Base-by-base conservation (phyloP, 2,888 invertebrate species). In the Melanotus villosus region DNA sequence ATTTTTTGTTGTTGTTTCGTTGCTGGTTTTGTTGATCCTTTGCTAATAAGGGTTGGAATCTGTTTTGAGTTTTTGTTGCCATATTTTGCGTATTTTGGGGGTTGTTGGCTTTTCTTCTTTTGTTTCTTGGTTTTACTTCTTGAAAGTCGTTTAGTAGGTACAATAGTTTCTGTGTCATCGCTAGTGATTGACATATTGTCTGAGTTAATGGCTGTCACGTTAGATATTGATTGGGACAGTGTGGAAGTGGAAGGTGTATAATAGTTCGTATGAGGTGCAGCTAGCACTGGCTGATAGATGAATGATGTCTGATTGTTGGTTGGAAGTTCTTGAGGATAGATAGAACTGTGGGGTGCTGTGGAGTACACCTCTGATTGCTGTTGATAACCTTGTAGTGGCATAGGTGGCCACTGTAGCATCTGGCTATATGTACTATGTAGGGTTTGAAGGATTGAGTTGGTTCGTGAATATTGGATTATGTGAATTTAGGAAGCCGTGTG, bases 351-450 rank as follows among this genome's bases (percentile, higher is more conserved):
- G 45, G 45, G 16, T 45, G 32, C 41, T 45, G 45, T 45, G 45
- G 45, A 7, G 45, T 19, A 45, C 45, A 45, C 12, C 12, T 45
- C 21, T 45, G 19, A n/a, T 45, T 45, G 45, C 7, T 45, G 19
- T n/a, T 45, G 45, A 45, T 45, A 45, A n/a, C 45, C 16, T 19
- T 45, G 45, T 45, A 19, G 7, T 3, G 45, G 45, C 12, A 19
- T 45, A 4, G 16, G 45, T 19, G 45, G 45, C n/a, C 45, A 45
- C 45, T 45, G 45, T 5, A 45, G 45, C 18, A 45, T 45, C 45
- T 45, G 45, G 12, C 45, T 45, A n/a, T 14, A 45, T 45, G 45
- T 45, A 45, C n/a, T n/a, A n/a, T n/a, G n/a, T n/a, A n/a, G 45
- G 45, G 19, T 45, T 45, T 45, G 2, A 18, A 19, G 12, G 19